Conservation (phyloP, 2,888 invertebrate genomes). For the Clivina fossor region DNA sequence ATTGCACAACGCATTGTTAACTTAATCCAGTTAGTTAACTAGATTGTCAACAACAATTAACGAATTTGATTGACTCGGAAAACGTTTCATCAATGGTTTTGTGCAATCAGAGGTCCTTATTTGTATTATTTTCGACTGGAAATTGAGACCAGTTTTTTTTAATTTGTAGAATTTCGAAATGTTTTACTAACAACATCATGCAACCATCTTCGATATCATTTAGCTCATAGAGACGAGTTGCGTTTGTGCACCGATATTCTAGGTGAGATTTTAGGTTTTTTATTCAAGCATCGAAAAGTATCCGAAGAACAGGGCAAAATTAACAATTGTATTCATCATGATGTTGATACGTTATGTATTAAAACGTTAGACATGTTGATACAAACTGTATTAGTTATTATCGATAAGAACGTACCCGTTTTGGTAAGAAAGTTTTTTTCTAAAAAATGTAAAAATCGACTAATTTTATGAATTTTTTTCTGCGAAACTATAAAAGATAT, state of each 20-base stretch:
- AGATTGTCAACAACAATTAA: too few relatives aligned
- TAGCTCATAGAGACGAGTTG: conserved; percentile 79
- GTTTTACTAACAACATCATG: conserved; percentile 81
- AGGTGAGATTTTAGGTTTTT: conserved; percentile 75
- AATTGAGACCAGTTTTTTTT: too few relatives aligned
- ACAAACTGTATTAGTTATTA: conserved; percentile 79
- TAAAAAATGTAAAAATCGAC: not conserved
- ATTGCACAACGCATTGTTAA: too few relatives aligned
- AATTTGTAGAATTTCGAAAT: conserved; percentile 82
- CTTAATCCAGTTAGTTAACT: too few relatives aligned
- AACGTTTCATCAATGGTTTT: too few relatives aligned
- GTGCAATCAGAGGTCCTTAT: too few relatives aligned
- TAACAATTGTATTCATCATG: conserved; percentile 69
- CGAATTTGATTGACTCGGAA: too few relatives aligned
- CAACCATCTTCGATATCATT: conserved; percentile 80
- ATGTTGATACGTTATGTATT: conserved; percentile 80
- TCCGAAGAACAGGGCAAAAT: conserved; percentile 59
- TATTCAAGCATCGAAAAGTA: conserved; percentile 57
- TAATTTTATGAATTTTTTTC: too few relatives aligned
- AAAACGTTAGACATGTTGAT: conserved; percentile 82
- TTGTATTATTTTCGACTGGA: too few relatives aligned
- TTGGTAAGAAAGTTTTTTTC: conserved; percentile 57
- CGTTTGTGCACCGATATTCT: conserved; percentile 83
- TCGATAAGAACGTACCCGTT: conserved; percentile 74
- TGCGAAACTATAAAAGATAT: too few relatives aligned